phyloP scores from a whole-genome alignment of 2,113 vertebrate species.

The Glaucidium brasilianum region DNA sequence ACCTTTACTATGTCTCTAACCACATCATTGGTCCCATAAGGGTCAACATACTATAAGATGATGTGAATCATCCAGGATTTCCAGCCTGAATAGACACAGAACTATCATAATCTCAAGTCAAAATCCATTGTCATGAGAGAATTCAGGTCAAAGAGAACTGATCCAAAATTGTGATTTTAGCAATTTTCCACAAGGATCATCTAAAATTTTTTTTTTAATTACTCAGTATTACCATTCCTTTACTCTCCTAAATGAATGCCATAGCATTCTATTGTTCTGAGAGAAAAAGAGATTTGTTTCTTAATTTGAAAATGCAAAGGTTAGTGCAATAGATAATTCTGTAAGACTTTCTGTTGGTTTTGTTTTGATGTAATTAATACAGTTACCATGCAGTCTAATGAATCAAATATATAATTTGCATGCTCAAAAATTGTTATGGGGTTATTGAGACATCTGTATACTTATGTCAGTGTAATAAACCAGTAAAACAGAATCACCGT shows the following conservation, averaged over 20 bases:
- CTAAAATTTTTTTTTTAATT: not conserved
- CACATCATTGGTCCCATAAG: accelerated
- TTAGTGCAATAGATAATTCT: not conserved
- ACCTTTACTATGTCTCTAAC: not conserved
- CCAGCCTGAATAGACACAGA: not conserved
- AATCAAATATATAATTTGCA: not conserved
- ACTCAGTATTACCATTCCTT: not conserved
- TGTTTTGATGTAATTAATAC: not conserved
- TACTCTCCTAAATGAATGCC: not conserved
- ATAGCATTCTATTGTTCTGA: not conserved
- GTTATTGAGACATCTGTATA: not conserved
- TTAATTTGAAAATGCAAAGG: not conserved
- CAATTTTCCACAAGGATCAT: not conserved
- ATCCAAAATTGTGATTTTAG: not conserved
- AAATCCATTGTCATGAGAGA: not conserved
- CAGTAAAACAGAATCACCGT: not conserved
- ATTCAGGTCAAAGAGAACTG: not conserved
- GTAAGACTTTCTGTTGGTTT: not conserved
- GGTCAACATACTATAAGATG: not conserved
- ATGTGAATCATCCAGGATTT: not conserved
- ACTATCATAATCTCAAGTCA: not conserved
- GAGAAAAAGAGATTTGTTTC: not conserved
- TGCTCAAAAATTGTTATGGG: not conserved
- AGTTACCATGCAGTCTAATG: not conserved
- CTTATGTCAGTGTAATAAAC: not conserved